phyloP scores from a whole-genome alignment of 2,797 vertebrate genomes.

The Sebastes baramenuke region DNA sequence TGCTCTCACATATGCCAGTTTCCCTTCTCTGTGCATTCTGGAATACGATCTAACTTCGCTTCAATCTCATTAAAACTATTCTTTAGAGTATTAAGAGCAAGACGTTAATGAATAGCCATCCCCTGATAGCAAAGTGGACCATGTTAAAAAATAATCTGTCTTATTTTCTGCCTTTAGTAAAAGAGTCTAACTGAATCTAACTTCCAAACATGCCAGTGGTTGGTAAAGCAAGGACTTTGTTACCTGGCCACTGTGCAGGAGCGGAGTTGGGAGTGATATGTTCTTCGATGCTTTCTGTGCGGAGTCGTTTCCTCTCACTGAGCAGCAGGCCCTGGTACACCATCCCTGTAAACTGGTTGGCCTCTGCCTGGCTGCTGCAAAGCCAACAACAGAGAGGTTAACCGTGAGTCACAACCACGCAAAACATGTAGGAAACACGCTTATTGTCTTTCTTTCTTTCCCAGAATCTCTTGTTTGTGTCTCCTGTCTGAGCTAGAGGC shows the following conservation, averaged over 20 bases:
- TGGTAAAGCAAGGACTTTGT: conserved; percentile 12
- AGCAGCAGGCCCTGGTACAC: conserved; percentile 96
- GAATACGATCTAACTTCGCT: not conserved
- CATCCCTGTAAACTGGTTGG: conserved; percentile 97
- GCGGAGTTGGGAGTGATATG: conserved; percentile 93
- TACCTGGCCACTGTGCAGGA: conserved; percentile 97
- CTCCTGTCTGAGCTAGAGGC: not conserved
- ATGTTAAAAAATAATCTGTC: not conserved
- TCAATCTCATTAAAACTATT: not conserved
- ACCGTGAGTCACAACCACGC: not conserved
- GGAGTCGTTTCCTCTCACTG: conserved; percentile 92
- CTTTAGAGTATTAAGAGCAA: not conserved
- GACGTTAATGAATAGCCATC: fast-evolving
- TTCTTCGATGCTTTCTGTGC: conserved; percentile 98
- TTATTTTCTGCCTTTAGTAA: not conserved
- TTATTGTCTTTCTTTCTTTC: not conserved
- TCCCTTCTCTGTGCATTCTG: not conserved
- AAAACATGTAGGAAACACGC: not conserved
- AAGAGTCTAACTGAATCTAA: not conserved
- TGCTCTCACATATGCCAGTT: conserved; percentile 7
- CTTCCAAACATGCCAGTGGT: not conserved
- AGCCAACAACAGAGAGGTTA: conserved; percentile 16
- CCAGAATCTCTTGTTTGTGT: not conserved
- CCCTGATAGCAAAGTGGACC: not conserved
- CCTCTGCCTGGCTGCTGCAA: conserved; percentile 90